Evolutionary conservation across 1,140 invertebrate genomes (phyloP).

Genomic region (Caligus rogercresseyi): DNA sequence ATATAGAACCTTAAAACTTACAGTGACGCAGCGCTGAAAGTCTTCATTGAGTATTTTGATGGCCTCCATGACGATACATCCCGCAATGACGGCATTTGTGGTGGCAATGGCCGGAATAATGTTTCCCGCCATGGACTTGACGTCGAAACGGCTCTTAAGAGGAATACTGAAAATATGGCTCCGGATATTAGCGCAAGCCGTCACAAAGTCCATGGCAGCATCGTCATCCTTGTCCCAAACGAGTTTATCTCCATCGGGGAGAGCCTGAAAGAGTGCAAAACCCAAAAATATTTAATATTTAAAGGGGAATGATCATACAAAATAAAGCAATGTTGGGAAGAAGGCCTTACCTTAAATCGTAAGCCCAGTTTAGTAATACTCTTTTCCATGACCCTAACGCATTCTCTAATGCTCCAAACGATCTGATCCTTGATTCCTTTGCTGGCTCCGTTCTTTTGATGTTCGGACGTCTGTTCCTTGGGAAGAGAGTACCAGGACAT

Average conservation of each 20-base stretch:
- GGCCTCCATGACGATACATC: constrained; percentile 72
- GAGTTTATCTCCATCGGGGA: constrained; percentile 47
- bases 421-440: constrained; percentile 47
- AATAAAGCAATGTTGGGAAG: too few species aligned
- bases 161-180: constrained; percentile 76
- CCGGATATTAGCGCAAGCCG: constrained; percentile 80
- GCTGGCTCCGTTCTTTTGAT: background rate
- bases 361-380: constrained; percentile 49
- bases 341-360: constrained; percentile 37
- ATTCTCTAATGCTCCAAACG: constrained; percentile 59
- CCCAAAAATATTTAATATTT: too few species aligned
- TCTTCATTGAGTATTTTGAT: constrained; percentile 49
- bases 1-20: too few species aligned
- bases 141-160: constrained; percentile 42
- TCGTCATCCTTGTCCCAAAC: constrained; percentile 97
- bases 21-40: background rate
- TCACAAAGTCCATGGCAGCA: constrained; percentile 85
- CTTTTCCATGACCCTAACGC: constrained; percentile 50
- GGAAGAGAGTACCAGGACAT: constrained; percentile 41
- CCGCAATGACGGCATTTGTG: constrained; percentile 92
- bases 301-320: too few species aligned
- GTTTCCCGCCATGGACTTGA: constrained; percentile 67
- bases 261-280: constrained; percentile 28
- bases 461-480: background rate
- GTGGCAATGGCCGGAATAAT: constrained; percentile 98